Evolutionary conservation across 2,888 invertebrate species (phyloP).

Genomic region (Melikaiella ostensackeni): DNA sequence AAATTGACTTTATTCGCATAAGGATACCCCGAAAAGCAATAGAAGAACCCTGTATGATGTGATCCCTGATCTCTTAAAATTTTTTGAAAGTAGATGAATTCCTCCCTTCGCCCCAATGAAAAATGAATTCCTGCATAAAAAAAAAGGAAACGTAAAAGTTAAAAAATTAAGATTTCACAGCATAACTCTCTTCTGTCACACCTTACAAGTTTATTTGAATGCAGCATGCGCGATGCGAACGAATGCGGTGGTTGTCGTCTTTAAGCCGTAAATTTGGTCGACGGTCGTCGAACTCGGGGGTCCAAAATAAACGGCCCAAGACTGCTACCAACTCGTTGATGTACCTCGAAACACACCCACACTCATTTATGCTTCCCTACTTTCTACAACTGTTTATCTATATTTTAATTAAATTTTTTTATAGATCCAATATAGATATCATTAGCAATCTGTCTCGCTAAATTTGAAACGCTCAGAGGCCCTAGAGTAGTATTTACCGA

Average conservation of each 20-base stretch:
- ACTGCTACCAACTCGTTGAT: slow-evolving; percentile 53
- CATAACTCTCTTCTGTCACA: not conserved
- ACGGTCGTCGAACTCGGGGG: slow-evolving; percentile 56
- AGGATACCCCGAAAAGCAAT: too few species aligned
- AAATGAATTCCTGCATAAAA: not conserved
- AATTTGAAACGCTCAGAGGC: too few species aligned
- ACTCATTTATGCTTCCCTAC: slow-evolving; percentile 47
- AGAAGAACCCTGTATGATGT: too few species aligned
- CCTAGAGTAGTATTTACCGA: not conserved
- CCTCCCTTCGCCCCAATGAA: not conserved
- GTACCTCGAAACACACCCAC: slow-evolving; percentile 53
- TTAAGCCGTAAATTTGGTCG: slow-evolving; percentile 41
- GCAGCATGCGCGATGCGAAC: slow-evolving; percentile 15
- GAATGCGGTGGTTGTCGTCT: slow-evolving; percentile 32
- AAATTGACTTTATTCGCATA: too few species aligned
- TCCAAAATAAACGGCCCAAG: slow-evolving; percentile 56
- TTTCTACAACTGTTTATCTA: not conserved
- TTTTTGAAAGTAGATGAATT: too few species aligned
- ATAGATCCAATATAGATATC: not conserved
- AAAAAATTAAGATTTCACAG: not conserved
- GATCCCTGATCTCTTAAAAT: too few species aligned
- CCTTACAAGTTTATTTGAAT: slow-evolving; percentile 31
- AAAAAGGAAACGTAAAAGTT: not conserved
- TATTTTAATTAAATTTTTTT: not conserved
- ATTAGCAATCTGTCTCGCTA: not conserved